These are phyloP conservation scores for Pipistrellus pygmaeus DNA, from an alignment of 2,797 vertebrate species.

Conservation along the genomic window DNA sequence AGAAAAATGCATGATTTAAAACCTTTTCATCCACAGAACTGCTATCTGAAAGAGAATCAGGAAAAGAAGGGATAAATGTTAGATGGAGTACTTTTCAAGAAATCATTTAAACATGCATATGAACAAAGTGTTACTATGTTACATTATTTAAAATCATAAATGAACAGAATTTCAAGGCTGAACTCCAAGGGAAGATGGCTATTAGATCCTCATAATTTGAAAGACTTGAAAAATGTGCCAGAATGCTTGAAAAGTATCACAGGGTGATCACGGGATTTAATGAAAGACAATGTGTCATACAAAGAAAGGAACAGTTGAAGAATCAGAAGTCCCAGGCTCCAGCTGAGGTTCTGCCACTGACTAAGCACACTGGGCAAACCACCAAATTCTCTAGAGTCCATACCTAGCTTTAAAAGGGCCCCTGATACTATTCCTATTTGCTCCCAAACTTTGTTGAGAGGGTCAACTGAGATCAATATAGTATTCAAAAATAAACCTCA, in stretches of 20 bases:
- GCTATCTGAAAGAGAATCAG: conserved; percentile 96
- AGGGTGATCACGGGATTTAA: conserved; percentile 9
- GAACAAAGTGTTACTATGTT: conserved; percentile 64
- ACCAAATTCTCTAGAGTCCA: not conserved
- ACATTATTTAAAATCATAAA: conserved; percentile 61
- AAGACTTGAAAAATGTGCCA: not conserved
- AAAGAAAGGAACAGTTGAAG: conserved; percentile 24
- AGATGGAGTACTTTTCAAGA: conserved; percentile 85
- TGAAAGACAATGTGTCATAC: not conserved
- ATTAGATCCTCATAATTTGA: conserved; percentile 8
- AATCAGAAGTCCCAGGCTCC: not conserved
- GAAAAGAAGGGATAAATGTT: conserved; percentile 89
- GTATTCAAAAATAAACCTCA: not conserved
- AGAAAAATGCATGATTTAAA: conserved; percentile 90
- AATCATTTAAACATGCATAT: conserved; percentile 63
- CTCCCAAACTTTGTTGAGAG: not conserved
- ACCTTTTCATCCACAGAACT: conserved; percentile 98
- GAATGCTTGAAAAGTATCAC: conserved; percentile 44
- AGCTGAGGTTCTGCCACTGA: not conserved
- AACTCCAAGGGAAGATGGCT: not conserved
- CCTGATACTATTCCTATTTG: not conserved
- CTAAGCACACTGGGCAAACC: not conserved
- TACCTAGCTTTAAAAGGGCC: not conserved
- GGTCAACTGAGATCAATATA: not conserved
- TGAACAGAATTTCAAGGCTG: conserved; percentile 7